Percentiles rank a stretch among this genome's conserved stretches.
phyloP scores from a whole-genome alignment of 2,888 invertebrate species.

The Macaria liturata region DNA sequence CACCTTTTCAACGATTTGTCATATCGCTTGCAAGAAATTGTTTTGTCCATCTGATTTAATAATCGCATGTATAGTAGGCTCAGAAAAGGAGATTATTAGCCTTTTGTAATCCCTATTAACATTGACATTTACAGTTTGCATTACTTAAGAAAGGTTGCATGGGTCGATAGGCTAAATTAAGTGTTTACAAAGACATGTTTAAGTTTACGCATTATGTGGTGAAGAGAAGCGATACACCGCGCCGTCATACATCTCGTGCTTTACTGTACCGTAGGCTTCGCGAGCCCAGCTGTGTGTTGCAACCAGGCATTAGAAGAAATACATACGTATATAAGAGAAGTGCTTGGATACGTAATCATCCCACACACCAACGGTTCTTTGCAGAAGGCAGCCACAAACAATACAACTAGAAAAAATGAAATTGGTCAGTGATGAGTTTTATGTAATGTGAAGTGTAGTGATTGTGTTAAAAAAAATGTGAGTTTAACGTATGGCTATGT shows the following conservation, averaged over 20 bases:
- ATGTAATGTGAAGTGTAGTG: slow-evolving; percentile 32
- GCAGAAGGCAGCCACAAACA: slow-evolving; percentile 56
- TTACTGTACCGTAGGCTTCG: slow-evolving; percentile 52
- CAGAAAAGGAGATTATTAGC: slow-evolving; percentile 48
- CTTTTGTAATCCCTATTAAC: slow-evolving; percentile 64
- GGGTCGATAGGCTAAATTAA: slow-evolving; percentile 57
- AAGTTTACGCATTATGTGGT: slow-evolving; percentile 27
- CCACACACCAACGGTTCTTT: slow-evolving; percentile 63
- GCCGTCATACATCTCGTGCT: slow-evolving; percentile 51
- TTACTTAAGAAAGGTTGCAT: slow-evolving; percentile 60
- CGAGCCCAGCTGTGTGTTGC: slow-evolving; percentile 60
- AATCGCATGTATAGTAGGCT: slow-evolving; percentile 30
- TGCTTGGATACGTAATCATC: slow-evolving; percentile 69
- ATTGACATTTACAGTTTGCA: slow-evolving; percentile 65
- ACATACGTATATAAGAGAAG: slow-evolving; percentile 75
- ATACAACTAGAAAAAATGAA: slow-evolving; percentile 64
- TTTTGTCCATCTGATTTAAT: slow-evolving; percentile 16
- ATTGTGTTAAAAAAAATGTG: slow-evolving; percentile 30
- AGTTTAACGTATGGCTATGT: slow-evolving; percentile 41
- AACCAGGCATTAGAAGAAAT: slow-evolving; percentile 73
- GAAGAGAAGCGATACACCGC: slow-evolving; percentile 38
- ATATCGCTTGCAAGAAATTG: slow-evolving; percentile 20
- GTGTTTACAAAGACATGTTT: slow-evolving; percentile 50
- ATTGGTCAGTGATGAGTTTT: slow-evolving; percentile 59
- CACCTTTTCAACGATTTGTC: slow-evolving; percentile 13